Evolutionary conservation across 2,797 vertebrate genomes (phyloP).

Genomic region (Coendou prehensilis): DNA sequence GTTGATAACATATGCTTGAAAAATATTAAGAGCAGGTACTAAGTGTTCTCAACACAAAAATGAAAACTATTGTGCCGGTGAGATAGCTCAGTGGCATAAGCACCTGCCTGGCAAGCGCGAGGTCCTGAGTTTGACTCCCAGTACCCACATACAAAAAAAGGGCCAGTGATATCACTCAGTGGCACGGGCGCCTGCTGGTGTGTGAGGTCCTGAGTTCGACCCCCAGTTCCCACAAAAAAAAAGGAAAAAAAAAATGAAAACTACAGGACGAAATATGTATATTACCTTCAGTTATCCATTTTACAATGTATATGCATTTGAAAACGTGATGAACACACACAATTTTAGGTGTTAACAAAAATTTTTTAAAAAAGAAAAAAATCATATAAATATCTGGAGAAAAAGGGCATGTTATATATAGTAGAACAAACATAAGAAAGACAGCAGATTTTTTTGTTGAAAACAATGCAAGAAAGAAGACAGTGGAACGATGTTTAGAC

Average conservation of each 20-base stretch:
- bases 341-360: neutral
- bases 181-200: too few relatives aligned
- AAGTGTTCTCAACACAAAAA: neutral
- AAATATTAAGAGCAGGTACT: neutral
- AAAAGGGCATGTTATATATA: neutral
- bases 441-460: neutral
- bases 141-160: too few relatives aligned
- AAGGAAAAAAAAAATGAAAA: neutral
- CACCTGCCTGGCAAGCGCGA: too few relatives aligned
- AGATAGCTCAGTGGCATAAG: too few relatives aligned
- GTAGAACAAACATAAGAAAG: neutral
- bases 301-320: too few relatives aligned
- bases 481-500: fast-evolving
- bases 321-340: neutral
- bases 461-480: fast-evolving
- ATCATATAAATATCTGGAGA: neutral
- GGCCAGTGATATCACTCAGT: too few relatives aligned
- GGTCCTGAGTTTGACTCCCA: too few relatives aligned
- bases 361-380: neutral
- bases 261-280: too few relatives aligned
- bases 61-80: too few relatives aligned
- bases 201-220: too few relatives aligned
- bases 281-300: neutral
- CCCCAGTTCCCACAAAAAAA: too few relatives aligned
- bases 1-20: neutral